Percentiles rank a stretch among this genome's conserved stretches.
Conservation (phyloP, 2,797 vertebrate genomes). For the Pseudochirops corinnae region DNA sequence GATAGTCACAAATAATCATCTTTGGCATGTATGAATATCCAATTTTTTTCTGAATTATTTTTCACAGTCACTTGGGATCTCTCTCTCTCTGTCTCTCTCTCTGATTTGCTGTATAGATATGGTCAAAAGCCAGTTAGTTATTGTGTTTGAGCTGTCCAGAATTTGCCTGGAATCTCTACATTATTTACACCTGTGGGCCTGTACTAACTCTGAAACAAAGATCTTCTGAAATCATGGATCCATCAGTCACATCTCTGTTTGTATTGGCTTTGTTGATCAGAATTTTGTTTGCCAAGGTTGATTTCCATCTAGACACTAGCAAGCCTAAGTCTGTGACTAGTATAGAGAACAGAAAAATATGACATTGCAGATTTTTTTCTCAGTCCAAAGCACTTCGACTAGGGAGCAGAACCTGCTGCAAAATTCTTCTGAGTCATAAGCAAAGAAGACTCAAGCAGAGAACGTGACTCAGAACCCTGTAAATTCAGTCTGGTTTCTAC, state of each 20-base stretch:
- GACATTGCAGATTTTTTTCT: not conserved
- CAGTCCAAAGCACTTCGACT: not conserved
- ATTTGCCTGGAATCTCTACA: not conserved
- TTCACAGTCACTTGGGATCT: not conserved
- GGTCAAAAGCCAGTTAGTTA: not conserved
- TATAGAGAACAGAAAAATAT: not conserved
- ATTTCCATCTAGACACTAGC: not conserved
- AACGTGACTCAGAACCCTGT: not conserved
- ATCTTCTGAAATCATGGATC: not conserved
- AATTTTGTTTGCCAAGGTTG: not conserved
- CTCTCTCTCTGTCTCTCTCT: too few species aligned
- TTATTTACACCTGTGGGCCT: not conserved
- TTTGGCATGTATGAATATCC: not conserved
- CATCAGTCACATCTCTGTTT: not conserved
- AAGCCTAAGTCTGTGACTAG: not conserved
- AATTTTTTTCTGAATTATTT: not conserved
- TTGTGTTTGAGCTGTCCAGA: not conserved
- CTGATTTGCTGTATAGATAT: not conserved
- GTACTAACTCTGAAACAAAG: not conserved
- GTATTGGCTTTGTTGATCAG: not conserved
- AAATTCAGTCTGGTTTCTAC: not conserved
- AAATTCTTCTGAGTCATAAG: not conserved
- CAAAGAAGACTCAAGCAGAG: not conserved
- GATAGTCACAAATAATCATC: not conserved
- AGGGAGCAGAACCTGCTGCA: not conserved